Conservation (phyloP, 2,797 vertebrate species). For the Xenops minutus region DNA sequence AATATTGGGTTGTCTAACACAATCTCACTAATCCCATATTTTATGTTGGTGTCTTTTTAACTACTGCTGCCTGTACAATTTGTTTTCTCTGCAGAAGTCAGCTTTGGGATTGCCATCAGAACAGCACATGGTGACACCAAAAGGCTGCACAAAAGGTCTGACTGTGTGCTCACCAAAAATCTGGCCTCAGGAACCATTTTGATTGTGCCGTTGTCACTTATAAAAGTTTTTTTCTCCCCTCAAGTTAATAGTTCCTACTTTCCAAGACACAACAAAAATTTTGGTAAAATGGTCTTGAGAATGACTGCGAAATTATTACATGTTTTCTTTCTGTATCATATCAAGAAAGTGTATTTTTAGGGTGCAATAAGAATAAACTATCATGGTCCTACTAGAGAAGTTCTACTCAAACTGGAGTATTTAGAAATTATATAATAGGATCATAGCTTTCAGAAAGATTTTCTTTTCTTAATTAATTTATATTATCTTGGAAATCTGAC, state of each 20-base stretch:
- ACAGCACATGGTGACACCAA: not conserved
- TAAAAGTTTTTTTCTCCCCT: not conserved
- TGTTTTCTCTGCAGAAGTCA: not conserved
- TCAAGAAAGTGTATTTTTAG: not conserved
- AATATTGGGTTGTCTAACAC: not conserved
- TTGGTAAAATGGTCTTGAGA: not conserved
- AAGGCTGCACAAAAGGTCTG: not conserved
- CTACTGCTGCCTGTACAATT: not conserved
- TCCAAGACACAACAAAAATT: not conserved
- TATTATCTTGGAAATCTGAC: not conserved
- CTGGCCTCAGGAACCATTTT: not conserved
- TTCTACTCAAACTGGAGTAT: not conserved
- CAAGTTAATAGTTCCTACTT: not conserved
- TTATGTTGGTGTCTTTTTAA: not conserved
- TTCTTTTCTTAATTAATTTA: not conserved
- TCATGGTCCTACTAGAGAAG: not conserved
- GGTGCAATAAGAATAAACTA: not conserved
- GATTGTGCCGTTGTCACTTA: not conserved
- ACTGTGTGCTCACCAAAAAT: not conserved
- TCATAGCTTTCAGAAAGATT: not conserved
- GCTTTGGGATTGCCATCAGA: not conserved
- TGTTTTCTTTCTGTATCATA: not conserved
- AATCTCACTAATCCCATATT: not conserved
- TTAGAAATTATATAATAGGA: not conserved
- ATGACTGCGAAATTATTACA: not conserved